phyloP scores from a whole-genome alignment of 1,140 invertebrate species.

The Diorhabda carinulata region DNA sequence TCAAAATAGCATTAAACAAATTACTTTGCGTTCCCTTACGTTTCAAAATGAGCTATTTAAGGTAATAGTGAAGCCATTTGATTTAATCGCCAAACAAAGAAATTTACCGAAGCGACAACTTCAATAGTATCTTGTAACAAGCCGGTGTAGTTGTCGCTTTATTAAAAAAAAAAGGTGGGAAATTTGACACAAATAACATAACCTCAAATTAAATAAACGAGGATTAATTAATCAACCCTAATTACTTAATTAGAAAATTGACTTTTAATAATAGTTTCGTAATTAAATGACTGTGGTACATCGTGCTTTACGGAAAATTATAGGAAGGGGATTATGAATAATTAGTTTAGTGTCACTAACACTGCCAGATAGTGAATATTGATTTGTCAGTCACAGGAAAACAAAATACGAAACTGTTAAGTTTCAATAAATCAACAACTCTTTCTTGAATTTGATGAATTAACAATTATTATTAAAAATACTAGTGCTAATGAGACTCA shows the following conservation, averaged over 20 bases:
- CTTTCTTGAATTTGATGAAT: no score
- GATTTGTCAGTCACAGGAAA: background rate
- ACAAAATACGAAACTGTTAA: no score
- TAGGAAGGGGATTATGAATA: constrained; percentile 1
- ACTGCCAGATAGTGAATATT: background rate
- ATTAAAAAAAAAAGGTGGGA: constrained; percentile 13
- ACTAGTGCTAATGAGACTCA: no score
- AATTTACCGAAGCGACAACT: no score
- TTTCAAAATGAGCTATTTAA: no score
- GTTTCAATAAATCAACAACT: no score
- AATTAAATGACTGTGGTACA: constrained; percentile 5
- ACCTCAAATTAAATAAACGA: constrained; percentile 25
- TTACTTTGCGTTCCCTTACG: no score
- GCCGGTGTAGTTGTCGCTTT: background rate
- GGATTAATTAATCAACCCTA: constrained; percentile 28
- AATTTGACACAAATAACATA: constrained; percentile 28
- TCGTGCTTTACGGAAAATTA: constrained; percentile 6
- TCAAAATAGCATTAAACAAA: no score
- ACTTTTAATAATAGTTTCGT: constrained; percentile 17
- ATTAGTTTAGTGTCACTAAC: background rate
- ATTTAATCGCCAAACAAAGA: no score
- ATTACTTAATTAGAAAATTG: constrained; percentile 30
- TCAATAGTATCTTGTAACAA: no score
- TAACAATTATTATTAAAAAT: no score
- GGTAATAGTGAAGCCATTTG: no score